These are phyloP conservation scores for Dicyrtomina minuta DNA, from an alignment of 2,888 invertebrate genomes.

Conservation along the genomic window DNA sequence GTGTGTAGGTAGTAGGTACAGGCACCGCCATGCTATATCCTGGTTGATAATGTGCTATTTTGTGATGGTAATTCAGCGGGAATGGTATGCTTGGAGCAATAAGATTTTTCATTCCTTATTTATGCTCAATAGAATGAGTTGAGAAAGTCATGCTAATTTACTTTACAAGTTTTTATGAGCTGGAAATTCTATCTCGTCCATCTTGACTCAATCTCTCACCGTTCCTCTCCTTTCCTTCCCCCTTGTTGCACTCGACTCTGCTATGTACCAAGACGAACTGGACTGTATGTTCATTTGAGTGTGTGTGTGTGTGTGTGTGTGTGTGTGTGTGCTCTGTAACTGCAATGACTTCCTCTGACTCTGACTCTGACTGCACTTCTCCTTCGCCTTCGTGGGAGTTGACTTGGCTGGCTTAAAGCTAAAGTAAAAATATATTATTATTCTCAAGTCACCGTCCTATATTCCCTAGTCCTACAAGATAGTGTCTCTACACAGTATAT, in stretches of 20 bases:
- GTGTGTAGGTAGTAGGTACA: background rate
- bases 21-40: background rate
- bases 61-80: too few relatives aligned
- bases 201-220: constrained; percentile 18
- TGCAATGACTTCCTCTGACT: background rate
- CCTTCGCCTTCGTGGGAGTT: too few relatives aligned
- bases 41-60: too few relatives aligned
- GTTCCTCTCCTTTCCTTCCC: background rate
- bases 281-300: background rate
- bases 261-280: background rate
- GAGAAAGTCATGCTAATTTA: constrained; percentile 34
- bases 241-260: background rate
- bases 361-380: background rate
- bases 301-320: too few relatives aligned
- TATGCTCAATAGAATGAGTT: constrained; percentile 27
- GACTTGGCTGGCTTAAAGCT: too few relatives aligned
- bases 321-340: too few relatives aligned
- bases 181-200: constrained; percentile 29
- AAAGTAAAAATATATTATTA: too few relatives aligned
- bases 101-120: constrained; percentile 30
- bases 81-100: too few relatives aligned
- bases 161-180: constrained; percentile 33
- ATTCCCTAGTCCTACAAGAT: too few relatives aligned
- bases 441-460: too few relatives aligned
- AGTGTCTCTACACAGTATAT: too few relatives aligned